Percentiles rank a stretch among this genome's conserved stretches.
phyloP scores from a whole-genome alignment of 2,113 vertebrate species.

The Pheucticus melanocephalus region DNA sequence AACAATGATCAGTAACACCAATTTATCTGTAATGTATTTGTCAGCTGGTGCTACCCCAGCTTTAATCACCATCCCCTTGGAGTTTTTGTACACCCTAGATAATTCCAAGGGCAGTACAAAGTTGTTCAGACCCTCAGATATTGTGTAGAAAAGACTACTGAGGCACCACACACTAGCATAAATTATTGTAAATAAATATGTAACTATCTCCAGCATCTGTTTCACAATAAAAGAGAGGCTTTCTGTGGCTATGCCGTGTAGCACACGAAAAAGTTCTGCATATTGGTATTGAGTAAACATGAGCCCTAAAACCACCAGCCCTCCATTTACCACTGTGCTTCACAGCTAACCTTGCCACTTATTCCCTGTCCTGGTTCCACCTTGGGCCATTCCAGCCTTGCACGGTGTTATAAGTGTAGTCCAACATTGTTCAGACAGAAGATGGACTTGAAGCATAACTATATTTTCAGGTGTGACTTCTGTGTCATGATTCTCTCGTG shows the following conservation, averaged over 20 bases:
- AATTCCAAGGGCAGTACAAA: constrained; percentile 36
- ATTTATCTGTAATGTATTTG: constrained; percentile 47
- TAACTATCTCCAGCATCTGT: neutral
- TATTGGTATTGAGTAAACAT: neutral
- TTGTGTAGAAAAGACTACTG: constrained; percentile 39
- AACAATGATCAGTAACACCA: constrained; percentile 27
- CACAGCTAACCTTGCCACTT: neutral
- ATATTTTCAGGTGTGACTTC: neutral
- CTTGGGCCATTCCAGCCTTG: neutral
- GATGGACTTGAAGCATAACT: neutral
- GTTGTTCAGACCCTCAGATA: constrained; percentile 42
- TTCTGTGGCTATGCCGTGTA: neutral
- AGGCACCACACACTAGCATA: constrained; percentile 3
- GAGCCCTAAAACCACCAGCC: neutral
- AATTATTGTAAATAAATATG: constrained; percentile 48
- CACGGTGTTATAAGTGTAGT: neutral
- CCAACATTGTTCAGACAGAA: neutral
- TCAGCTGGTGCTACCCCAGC: constrained; percentile 33
- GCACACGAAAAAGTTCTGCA: neutral
- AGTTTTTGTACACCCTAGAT: neutral
- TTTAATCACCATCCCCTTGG: constrained; percentile 8
- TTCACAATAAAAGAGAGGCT: neutral
- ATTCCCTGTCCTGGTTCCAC: neutral
- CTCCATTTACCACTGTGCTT: neutral
- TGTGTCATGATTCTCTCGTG: neutral